Conservation (phyloP, 2,888 invertebrate genomes). For the Emmelina monodactyla region DNA sequence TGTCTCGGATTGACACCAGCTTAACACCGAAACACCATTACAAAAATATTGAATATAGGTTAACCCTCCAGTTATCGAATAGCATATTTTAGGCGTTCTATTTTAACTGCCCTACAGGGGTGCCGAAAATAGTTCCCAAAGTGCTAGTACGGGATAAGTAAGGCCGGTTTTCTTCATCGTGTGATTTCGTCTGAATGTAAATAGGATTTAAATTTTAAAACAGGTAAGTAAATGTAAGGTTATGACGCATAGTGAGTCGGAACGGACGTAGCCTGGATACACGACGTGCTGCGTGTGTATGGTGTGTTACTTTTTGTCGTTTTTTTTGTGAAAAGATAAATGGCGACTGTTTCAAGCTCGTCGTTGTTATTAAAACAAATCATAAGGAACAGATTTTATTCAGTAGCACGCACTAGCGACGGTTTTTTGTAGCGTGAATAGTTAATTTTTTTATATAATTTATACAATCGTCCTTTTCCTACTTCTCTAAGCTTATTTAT, state of each 20-base stretch:
- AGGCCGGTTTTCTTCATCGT: not conserved
- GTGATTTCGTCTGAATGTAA: not conserved
- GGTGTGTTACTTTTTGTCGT: too few relatives aligned
- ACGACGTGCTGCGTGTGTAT: not conserved
- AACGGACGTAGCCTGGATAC: not conserved
- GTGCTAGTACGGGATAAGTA: not conserved
- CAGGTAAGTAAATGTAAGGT: not conserved
- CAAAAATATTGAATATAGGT: too few relatives aligned
- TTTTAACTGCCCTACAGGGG: constrained; percentile 45
- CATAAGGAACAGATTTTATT: too few relatives aligned
- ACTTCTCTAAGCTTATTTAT: too few relatives aligned
- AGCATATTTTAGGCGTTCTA: constrained; percentile 47
- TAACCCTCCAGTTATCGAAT: constrained; percentile 36
- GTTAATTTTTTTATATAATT: too few relatives aligned
- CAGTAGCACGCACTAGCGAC: too few relatives aligned
- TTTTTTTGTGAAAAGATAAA: not conserved
- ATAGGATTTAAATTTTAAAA: constrained; percentile 1
- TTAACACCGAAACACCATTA: too few relatives aligned
- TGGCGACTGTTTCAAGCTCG: too few relatives aligned
- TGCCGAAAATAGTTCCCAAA: constrained; percentile 42
- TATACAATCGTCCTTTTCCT: too few relatives aligned
- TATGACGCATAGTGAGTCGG: not conserved
- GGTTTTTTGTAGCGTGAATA: too few relatives aligned
- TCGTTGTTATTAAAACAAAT: too few relatives aligned
- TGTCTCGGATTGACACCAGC: too few relatives aligned